These are phyloP conservation scores for Argyresthia goedartella DNA, from an alignment of 2,888 invertebrate genomes.

Conservation along the genomic window DNA sequence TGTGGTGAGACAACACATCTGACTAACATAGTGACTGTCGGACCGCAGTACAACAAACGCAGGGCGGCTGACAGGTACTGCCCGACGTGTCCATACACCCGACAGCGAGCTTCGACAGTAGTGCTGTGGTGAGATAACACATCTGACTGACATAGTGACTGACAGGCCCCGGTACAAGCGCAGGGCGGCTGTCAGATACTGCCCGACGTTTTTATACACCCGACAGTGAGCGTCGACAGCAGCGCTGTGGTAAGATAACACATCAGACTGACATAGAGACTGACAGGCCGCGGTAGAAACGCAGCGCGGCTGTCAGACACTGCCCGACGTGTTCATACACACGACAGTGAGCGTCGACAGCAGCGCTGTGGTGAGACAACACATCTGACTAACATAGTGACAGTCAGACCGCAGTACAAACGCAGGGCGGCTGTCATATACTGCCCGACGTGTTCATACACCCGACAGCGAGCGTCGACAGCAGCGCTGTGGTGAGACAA, in stretches of 20 bases:
- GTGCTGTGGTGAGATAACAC: constrained; percentile 92
- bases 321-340: constrained; percentile 93
- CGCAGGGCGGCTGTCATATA: constrained; percentile 73
- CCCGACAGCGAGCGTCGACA: constrained; percentile 86
- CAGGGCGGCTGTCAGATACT: constrained; percentile 76
- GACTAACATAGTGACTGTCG: too few relatives aligned
- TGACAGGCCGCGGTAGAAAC: constrained; percentile 25
- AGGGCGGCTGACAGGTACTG: constrained; percentile 77
- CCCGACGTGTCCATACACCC: constrained; percentile 96
- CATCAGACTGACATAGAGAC: too few relatives aligned
- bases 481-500: constrained; percentile 88
- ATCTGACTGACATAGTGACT: too few relatives aligned
- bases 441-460: constrained; percentile 93
- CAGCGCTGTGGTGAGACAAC: constrained; percentile 81
- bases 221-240: constrained; percentile 86
- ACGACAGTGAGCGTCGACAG: constrained; percentile 87
- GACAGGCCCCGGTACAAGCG: too few relatives aligned
- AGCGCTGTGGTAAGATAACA: constrained; percentile 90
- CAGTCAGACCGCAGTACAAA: constrained; percentile 57
- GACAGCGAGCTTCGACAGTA: constrained; percentile 85
- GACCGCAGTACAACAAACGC: too few relatives aligned
- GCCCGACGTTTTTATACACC: constrained; percentile 93
- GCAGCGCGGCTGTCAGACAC: constrained; percentile 71
- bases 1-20: too few relatives aligned
- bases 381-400: constrained; percentile 69